Conservation (phyloP, 2,888 invertebrate species). For the Stenolophus ochropezus region DNA sequence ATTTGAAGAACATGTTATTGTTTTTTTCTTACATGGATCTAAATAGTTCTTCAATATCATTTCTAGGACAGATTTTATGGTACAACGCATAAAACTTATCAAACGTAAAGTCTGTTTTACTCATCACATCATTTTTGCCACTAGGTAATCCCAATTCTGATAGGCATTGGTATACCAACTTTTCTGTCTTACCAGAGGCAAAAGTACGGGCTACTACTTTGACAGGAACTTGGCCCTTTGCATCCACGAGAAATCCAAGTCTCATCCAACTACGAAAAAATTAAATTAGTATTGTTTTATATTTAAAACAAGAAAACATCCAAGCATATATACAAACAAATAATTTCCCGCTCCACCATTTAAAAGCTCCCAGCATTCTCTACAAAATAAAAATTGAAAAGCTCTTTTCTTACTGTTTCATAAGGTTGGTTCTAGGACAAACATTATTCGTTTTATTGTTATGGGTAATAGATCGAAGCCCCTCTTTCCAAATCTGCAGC, state of each 20-base stretch:
- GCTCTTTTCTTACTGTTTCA: slow-evolving; percentile 94
- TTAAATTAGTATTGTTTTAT: background rate
- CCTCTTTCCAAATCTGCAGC: slow-evolving; percentile 91
- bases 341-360: too few relatives aligned
- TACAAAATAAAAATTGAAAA: background rate
- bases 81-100: slow-evolving; percentile 99
- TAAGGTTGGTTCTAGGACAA: slow-evolving; percentile 94
- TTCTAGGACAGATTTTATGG: slow-evolving; percentile 98
- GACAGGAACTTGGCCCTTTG: slow-evolving; percentile 96
- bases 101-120: slow-evolving; percentile 95
- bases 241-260: slow-evolving; percentile 93
- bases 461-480: slow-evolving; percentile 92
- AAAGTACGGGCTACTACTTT: slow-evolving; percentile 97
- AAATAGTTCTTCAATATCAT: slow-evolving; percentile 98
- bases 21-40: slow-evolving; percentile 88
- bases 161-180: slow-evolving; percentile 96
- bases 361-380: too few relatives aligned
- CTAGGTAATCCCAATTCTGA: slow-evolving; percentile 95
- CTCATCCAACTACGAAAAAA: slow-evolving; percentile 94
- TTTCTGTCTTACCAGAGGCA: slow-evolving; percentile 99
- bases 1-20: background rate
- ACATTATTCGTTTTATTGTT: slow-evolving; percentile 97
- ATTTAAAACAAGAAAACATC: background rate
- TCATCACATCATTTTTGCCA: slow-evolving; percentile 97
- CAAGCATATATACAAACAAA: too few relatives aligned